Percentiles rank a stretch among this genome's conserved stretches.
Conservation (phyloP, 2,888 invertebrate genomes). For the Euphydryas editha region DNA sequence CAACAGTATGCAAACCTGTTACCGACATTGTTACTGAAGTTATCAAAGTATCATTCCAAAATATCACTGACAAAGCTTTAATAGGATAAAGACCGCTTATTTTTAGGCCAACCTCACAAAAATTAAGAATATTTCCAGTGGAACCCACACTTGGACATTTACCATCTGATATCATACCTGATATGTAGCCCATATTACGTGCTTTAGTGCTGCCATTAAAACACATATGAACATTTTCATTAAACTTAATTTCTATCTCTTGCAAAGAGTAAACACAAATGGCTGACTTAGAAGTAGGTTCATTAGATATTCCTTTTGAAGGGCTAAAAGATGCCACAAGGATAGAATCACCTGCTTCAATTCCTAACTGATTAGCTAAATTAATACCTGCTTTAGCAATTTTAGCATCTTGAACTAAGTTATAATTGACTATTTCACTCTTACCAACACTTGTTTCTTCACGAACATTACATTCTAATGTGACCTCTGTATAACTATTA, state of each 20-base stretch:
- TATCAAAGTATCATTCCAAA: slow-evolving; percentile 91
- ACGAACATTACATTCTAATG: slow-evolving; percentile 91
- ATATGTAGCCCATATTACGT: slow-evolving; percentile 95
- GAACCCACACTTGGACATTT: slow-evolving; percentile 94
- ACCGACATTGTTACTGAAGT: slow-evolving; percentile 94
- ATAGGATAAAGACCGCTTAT: slow-evolving; percentile 95
- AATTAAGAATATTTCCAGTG: slow-evolving; percentile 94
- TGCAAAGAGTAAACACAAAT: slow-evolving; percentile 96
- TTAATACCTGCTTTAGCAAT: slow-evolving; percentile 93
- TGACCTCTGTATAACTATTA: slow-evolving; percentile 98
- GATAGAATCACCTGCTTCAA: slow-evolving; percentile 90
- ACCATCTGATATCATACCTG: slow-evolving; percentile 95
- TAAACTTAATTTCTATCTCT: slow-evolving; percentile 96
- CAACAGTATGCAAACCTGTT: slow-evolving; percentile 95
- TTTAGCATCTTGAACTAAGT: slow-evolving; percentile 96
- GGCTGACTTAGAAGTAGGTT: slow-evolving; percentile 92
- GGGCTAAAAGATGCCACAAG: slow-evolving; percentile 95
- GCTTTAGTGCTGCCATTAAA: slow-evolving; percentile 97
- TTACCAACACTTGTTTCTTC: slow-evolving; percentile 82
- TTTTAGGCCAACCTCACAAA: slow-evolving; percentile 96
- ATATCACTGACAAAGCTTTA: slow-evolving; percentile 88
- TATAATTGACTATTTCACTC: slow-evolving; percentile 87
- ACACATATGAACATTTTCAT: slow-evolving; percentile 98
- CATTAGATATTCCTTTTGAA: slow-evolving; percentile 93
- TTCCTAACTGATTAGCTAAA: slow-evolving; percentile 91